Conservation (phyloP, 1,140 invertebrate genomes). For the Drosophila melanogaster region Release_6_plus_ISO1_MT NT_033779.5:14481501-14482000, state of each 20-base stretch:
- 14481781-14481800: constrained; percentile 33
- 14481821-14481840: constrained; percentile 10
- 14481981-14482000: constrained; percentile 45
- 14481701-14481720: constrained; percentile 16
- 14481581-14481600: no score
- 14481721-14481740: constrained; percentile 1
- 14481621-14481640: neutral
- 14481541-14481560: constrained; percentile 26
- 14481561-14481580: no score
- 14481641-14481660: neutral
- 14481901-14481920: constrained; percentile 21
- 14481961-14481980: constrained; percentile 28
- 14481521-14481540: constrained; percentile 41
- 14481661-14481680: neutral
- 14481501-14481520: constrained; percentile 22
- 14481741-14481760: neutral
- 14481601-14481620: no score
- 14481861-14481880: neutral
- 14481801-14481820: constrained; percentile 45
- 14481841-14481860: constrained; percentile 33
- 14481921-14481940: neutral
- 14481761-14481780: neutral
- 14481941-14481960: neutral
- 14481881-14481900: constrained; percentile 2
- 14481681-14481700: neutral